Percentiles rank a stretch among this genome's conserved stretches.
phyloP scores from a whole-genome alignment of 2,797 vertebrate species.

The Apodemus agrarius region DNA sequence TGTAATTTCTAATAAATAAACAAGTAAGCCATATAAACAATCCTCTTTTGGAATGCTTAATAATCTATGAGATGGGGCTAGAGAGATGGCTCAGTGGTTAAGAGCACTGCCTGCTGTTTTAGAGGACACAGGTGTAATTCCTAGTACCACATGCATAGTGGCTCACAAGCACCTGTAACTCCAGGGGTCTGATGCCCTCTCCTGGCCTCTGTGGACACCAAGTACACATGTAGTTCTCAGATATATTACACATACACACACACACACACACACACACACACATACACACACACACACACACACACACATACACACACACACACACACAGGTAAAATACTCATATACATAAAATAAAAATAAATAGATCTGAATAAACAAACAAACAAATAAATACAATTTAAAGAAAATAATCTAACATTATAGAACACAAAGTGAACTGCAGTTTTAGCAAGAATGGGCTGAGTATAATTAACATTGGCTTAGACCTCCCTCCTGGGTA shows the following conservation, averaged over 20 bases:
- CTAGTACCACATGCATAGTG: not conserved
- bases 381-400: not conserved
- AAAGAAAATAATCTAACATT: not conserved
- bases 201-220: not conserved
- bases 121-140: not conserved
- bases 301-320: no score
- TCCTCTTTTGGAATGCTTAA: not conserved
- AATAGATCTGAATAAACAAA: not conserved
- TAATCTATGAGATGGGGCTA: not conserved
- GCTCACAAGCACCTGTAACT: not conserved
- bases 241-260: no score
- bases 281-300: no score
- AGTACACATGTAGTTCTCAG: not conserved
- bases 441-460: not conserved
- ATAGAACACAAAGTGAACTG: not conserved
- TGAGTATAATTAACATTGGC: not conserved
- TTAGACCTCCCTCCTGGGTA: not conserved
- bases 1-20: not conserved
- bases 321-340: not conserved
- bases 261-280: no score
- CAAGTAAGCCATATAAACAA: not conserved
- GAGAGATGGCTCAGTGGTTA: not conserved
- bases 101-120: not conserved
- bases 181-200: not conserved
- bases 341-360: not conserved